Conservation (phyloP, 2,113 vertebrate species). For the Eidolon helvum region DNA sequence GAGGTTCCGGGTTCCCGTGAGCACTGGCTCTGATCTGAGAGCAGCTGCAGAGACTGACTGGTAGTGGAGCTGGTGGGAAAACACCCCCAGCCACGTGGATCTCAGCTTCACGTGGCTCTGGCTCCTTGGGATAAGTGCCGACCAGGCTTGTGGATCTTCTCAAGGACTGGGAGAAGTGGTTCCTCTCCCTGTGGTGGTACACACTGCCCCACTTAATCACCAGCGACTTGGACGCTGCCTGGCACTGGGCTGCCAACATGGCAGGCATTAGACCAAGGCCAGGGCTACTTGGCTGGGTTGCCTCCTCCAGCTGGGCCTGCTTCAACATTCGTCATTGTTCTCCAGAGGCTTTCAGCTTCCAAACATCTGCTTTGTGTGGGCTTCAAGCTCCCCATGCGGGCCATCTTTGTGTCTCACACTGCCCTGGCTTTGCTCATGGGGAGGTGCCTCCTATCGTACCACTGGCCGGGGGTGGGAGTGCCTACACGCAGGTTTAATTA, state of each 20-base stretch:
- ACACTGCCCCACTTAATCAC: neutral
- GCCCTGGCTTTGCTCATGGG: neutral
- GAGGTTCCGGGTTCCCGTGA: neutral
- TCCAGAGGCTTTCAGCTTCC: neutral
- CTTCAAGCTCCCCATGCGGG: neutral
- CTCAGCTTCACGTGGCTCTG: neutral
- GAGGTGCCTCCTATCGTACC: neutral
- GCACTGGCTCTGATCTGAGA: accelerated
- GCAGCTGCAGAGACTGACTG: neutral
- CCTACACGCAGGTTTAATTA: neutral
- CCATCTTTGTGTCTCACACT: neutral
- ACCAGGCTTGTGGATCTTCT: neutral
- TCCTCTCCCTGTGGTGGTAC: accelerated
- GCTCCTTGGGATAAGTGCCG: neutral
- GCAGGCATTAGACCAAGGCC: neutral
- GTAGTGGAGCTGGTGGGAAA: neutral
- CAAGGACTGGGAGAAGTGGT: neutral
- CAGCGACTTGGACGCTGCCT: neutral
- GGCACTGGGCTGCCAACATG: neutral
- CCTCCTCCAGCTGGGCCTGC: neutral
- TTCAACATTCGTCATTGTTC: neutral
- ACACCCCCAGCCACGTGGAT: neutral
- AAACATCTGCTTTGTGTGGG: neutral
- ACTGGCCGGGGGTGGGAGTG: neutral
- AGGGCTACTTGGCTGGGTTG: neutral